Conservation (phyloP, 2,113 vertebrate genomes). For the Carassius gibelio region DNA sequence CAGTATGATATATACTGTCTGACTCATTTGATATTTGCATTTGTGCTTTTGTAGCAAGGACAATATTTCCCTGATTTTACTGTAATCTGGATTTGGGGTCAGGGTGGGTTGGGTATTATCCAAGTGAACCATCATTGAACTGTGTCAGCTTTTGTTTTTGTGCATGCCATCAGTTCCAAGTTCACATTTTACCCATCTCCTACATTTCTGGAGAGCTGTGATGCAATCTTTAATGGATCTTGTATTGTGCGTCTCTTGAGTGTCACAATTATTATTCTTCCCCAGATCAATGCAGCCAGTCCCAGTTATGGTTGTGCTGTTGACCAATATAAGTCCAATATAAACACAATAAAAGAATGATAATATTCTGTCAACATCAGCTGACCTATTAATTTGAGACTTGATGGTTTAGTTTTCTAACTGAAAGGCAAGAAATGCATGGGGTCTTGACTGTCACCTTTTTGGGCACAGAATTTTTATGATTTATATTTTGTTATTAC, state of each 20-base stretch:
- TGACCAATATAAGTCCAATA: neutral
- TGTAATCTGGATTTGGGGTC: slow-evolving; percentile 23
- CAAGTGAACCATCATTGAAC: slow-evolving; percentile 38
- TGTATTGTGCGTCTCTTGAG: neutral
- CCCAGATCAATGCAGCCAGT: neutral
- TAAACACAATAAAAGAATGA: neutral
- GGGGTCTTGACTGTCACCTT: neutral
- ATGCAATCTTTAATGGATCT: neutral
- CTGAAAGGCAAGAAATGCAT: too few species aligned
- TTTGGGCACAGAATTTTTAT: neutral
- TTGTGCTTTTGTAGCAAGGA: slow-evolving; percentile 8
- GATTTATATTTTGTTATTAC: neutral
- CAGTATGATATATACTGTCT: slow-evolving; percentile 2
- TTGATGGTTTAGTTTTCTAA: neutral
- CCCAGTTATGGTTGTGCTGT: neutral
- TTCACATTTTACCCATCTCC: neutral
- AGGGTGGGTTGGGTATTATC: slow-evolving; percentile 37
- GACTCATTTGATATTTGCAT: slow-evolving; percentile 32
- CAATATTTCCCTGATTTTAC: slow-evolving; percentile 13
- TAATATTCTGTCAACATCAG: neutral
- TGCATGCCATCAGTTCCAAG: neutral
- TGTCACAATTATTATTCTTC: neutral
- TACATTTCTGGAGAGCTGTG: neutral
- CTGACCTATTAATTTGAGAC: neutral
- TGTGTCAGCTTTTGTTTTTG: neutral